Evolutionary conservation across 2,113 vertebrate species (phyloP).

Genomic region (Panurus biarmicus): DNA sequence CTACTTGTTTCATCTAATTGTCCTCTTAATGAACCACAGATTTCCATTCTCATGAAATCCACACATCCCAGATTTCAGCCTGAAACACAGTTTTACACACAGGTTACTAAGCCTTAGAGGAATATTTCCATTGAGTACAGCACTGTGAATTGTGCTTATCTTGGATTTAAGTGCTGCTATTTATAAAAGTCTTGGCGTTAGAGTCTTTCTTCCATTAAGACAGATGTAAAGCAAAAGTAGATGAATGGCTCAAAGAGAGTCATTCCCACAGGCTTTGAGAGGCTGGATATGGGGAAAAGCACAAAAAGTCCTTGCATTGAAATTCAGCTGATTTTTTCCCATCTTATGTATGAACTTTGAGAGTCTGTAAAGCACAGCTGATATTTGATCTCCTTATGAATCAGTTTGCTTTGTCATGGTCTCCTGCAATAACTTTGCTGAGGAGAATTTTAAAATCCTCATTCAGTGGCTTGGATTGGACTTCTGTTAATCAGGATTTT

Average conservation of each 20-base stretch:
- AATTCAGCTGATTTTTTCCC: not conserved
- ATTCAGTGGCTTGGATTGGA: not conserved
- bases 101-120: not conserved
- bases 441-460: not conserved
- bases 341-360: not conserved
- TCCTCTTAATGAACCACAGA: not conserved
- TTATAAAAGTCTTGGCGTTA: not conserved
- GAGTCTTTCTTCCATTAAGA: not conserved
- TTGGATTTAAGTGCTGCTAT: slow-evolving; percentile 19
- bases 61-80: not conserved
- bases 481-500: not conserved
- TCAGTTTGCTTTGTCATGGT: not conserved
- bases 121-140: not conserved
- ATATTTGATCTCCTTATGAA: not conserved
- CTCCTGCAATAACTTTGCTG: not conserved
- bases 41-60: not conserved
- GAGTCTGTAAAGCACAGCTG: not conserved
- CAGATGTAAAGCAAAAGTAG: not conserved
- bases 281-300: not conserved
- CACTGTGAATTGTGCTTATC: not conserved
- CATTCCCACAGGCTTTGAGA: not conserved
- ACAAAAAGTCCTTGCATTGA: not conserved
- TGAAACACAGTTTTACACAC: not conserved
- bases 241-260: not conserved
- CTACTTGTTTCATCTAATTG: not conserved